These are phyloP conservation scores for Cheilosia impressa DNA, from an alignment of 2,888 invertebrate species.

Conservation along the genomic window DNA sequence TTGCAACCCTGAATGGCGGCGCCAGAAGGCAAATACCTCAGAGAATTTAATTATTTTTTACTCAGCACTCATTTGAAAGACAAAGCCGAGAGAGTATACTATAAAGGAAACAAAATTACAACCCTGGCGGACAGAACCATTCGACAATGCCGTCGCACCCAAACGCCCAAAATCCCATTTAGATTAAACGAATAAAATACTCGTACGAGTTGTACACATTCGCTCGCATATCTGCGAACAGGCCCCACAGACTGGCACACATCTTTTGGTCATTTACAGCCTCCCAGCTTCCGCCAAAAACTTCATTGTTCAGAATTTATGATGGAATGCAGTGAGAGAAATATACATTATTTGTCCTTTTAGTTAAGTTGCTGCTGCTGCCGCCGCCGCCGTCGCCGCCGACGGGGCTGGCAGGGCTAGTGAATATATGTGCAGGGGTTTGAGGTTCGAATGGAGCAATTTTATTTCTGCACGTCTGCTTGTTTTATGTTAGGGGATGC, in stretches of 20 bases:
- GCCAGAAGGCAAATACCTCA: conserved; percentile 48
- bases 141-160: background rate
- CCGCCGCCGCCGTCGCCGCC: background rate
- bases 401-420: background rate
- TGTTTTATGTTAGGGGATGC: conserved; percentile 51
- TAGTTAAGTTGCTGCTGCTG: background rate
- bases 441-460: conserved; percentile 22
- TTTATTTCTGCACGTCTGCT: conserved; percentile 50
- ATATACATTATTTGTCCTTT: conserved; percentile 51
- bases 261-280: conserved; percentile 60
- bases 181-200: conserved; percentile 65
- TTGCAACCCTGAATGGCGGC: conserved; percentile 34
- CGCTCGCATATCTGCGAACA: background rate
- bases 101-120: background rate
- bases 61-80: conserved; percentile 23
- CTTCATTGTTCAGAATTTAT: conserved; percentile 62
- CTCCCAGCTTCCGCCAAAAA: conserved; percentile 42
- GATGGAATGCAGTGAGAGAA: conserved; percentile 58
- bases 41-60: conserved; percentile 45
- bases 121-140: conserved; percentile 58
- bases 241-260: conserved; percentile 13
- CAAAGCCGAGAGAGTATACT: conserved; percentile 6
- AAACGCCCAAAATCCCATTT: conserved; percentile 42
- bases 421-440: background rate
- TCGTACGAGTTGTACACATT: conserved; percentile 11